A percentile compares a stretch with the other conserved stretches of the same genome.
These are phyloP conservation scores for Batillaria attramentaria DNA, from an alignment of 1,140 invertebrate species.

Conservation along the genomic window DNA sequence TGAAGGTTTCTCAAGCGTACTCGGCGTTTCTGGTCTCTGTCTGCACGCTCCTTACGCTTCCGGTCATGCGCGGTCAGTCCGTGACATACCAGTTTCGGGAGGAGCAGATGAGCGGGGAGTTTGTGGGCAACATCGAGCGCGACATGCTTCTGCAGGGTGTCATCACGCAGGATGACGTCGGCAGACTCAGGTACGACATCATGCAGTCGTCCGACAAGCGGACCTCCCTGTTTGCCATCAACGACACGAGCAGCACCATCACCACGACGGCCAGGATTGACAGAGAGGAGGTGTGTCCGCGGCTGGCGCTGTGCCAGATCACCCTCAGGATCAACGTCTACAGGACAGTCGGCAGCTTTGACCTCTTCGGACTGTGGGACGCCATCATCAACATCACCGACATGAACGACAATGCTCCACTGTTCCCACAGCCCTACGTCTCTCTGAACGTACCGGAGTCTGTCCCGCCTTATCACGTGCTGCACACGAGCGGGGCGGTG, in stretches of 20 bases:
- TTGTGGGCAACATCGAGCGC: conserved; percentile 24
- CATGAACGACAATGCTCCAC: conserved; percentile 66
- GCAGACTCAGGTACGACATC: conserved; percentile 5
- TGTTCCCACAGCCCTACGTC: conserved; percentile 49
- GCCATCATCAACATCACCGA: conserved; percentile 52
- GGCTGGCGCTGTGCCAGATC: conserved; percentile 37
- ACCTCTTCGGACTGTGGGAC: conserved; percentile 37
- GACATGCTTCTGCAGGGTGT: conserved; percentile 11
- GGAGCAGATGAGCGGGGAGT: conserved; percentile 27
- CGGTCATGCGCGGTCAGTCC: not conserved
- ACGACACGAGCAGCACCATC: conserved; percentile 90
- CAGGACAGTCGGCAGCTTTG: conserved; percentile 22
- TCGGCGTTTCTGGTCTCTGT: not conserved
- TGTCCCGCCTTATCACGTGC: conserved; percentile 43
- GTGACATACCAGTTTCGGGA: conserved; percentile 19
- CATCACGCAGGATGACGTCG: not conserved
- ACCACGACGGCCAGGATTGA: conserved; percentile 69
- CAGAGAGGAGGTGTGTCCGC: conserved; percentile 53
- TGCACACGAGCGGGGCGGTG: conserved; percentile 51
- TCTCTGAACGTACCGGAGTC: conserved; percentile 58
- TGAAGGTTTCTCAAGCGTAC: not conserved
- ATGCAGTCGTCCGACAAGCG: not conserved
- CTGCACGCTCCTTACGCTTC: not conserved
- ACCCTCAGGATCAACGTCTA: conserved; percentile 43
- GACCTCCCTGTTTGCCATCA: conserved; percentile 80